Conservation (phyloP, 1,140 invertebrate species). For the Pogonomyrmex californicus region DNA sequence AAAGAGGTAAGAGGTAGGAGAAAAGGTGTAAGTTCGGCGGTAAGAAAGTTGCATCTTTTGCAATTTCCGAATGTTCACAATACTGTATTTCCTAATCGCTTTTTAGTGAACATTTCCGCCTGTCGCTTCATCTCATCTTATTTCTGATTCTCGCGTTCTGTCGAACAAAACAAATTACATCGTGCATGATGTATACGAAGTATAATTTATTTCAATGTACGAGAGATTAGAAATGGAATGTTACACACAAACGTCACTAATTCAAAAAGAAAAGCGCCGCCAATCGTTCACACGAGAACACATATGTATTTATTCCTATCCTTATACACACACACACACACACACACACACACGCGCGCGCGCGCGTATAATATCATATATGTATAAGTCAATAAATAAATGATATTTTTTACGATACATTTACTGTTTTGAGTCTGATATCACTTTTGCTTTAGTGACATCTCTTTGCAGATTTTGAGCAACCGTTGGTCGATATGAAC, state of each 20-base stretch:
- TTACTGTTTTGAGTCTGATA: not conserved
- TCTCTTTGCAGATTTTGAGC: not conserved
- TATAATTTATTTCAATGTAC: constrained; percentile 19
- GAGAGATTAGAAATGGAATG: not conserved
- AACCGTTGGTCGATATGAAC: not conserved
- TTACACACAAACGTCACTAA: constrained; percentile 4
- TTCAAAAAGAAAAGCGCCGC: not conserved
- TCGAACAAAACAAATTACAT: not conserved
- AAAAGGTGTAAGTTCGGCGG: not conserved
- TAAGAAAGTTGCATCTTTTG: not conserved
- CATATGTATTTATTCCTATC: constrained; percentile 45
- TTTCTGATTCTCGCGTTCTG: not conserved
- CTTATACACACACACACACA: not conserved
- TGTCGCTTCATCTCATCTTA: not conserved
- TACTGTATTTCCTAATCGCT: not conserved
- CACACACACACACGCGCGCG: too few species aligned
- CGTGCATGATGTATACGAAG: not conserved
- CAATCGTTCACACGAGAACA: not conserved
- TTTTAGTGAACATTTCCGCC: not conserved
- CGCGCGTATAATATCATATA: constrained; percentile 15
- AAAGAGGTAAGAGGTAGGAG: not conserved
- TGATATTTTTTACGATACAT: constrained; percentile 45
- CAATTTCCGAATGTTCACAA: not conserved
- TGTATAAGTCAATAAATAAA: constrained; percentile 60
- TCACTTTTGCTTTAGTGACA: constrained; percentile 19